Base-by-base conservation (phyloP, 2,113 vertebrate genomes). In the Ptyas mucosa region DNA sequence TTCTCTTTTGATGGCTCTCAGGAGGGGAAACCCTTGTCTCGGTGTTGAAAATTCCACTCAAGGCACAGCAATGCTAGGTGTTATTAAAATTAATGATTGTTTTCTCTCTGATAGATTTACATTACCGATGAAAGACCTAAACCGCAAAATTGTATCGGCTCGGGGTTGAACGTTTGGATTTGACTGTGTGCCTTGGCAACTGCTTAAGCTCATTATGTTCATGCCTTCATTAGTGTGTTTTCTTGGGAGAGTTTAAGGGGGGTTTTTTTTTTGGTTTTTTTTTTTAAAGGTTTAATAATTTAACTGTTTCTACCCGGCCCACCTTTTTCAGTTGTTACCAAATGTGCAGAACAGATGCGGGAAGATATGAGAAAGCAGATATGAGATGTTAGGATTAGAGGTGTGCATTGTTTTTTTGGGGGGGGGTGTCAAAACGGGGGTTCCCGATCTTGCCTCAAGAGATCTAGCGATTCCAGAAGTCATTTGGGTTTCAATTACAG, bases 121-220 rank as follows among this genome's bases (percentile, higher is more conserved):
- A 92, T 87, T 29, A 90, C 26, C 26, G 90, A 69, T 9, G 34
- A 54, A 15, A n/a, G 15, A 93, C 58, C 75, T 0, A 1, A 12
- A 46, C n/a, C 55, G 55, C 85, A 93, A 21, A 95, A 92, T 90
- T 88, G 86, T 43, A 85, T 91, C 34, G 53, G 61, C 23, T 93
- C 52, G 18, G 64, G 21, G 15, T 85, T 10, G 52, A 58, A 51
- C 14, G 10, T 57, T 89, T 85, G 34, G 53, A 85, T 92, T 89
- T 85, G 89, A 89, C 85, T 85, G 53, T 51, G 52, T 92, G 91
- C 55, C 88, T 92, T 92, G 92, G 53, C 34, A 92, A 89, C 64
- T 51, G 88, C 64, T 43, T 12, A 10, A 24, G 20, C 64, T 89
- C 94, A 96, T 94, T 29, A 53, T 75, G 81, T 89, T 92, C 69